A percentile compares a stretch with the other conserved stretches of the same genome.
Evolutionary conservation across 2,888 invertebrate genomes (phyloP).

Genomic region (Schizaphis graminum): DNA sequence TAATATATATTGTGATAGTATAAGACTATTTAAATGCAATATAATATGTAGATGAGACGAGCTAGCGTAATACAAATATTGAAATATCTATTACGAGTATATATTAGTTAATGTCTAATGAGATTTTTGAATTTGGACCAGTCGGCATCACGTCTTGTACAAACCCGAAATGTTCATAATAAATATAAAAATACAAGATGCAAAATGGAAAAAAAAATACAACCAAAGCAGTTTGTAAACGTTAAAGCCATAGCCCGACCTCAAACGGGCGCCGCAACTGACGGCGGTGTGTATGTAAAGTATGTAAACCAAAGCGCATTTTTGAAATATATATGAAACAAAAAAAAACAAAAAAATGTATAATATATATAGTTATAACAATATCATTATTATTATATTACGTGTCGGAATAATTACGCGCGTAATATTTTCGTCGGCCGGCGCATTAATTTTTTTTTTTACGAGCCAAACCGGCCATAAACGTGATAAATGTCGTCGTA

Average conservation of each 20-base stretch:
- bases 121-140: neutral
- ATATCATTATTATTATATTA: slow-evolving; percentile 38
- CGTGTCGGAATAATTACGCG: slow-evolving; percentile 57
- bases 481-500: slow-evolving; percentile 59
- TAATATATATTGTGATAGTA: neutral
- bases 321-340: neutral
- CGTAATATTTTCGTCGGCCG: slow-evolving; percentile 43
- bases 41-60: neutral
- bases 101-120: neutral
- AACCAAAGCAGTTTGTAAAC: neutral
- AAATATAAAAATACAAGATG: neutral
- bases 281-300: neutral
- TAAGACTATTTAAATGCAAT: neutral
- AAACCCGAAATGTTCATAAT: neutral
- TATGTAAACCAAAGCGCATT: slow-evolving; percentile 5
- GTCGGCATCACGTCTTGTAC: neutral
- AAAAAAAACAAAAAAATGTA: slow-evolving; percentile 28
- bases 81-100: neutral
- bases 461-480: slow-evolving; percentile 41
- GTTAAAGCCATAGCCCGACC: neutral
- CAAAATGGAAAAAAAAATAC: neutral
- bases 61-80: neutral
- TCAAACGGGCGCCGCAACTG: slow-evolving; percentile 27
- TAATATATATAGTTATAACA: neutral
- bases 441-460: slow-evolving; percentile 43